Percentiles rank a stretch among this genome's conserved stretches.
phyloP scores from a whole-genome alignment of 2,113 vertebrate species.

The Xiphias gladius region DNA sequence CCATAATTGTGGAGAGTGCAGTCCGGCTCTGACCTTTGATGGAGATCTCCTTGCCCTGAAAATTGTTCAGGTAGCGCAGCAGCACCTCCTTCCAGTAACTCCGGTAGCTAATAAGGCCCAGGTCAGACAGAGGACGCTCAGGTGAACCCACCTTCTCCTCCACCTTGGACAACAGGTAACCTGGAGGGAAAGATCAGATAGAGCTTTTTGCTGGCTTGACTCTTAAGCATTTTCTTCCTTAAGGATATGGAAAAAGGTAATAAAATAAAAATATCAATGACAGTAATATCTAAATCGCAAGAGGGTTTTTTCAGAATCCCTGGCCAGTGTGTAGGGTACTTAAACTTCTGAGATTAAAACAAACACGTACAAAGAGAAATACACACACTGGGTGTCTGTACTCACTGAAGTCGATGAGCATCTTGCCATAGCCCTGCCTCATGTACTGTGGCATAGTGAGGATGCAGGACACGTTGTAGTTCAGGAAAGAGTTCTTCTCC shows the following conservation, averaged over 20 bases:
- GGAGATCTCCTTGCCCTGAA: slow-evolving; percentile 98
- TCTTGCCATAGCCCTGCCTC: slow-evolving; percentile 92
- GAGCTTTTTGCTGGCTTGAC: neutral
- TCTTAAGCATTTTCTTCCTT: neutral
- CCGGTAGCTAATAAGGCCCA: slow-evolving; percentile 92
- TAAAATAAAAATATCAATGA: neutral
- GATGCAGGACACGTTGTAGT: slow-evolving; percentile 94
- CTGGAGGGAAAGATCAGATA: slow-evolving; percentile 61
- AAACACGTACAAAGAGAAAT: neutral
- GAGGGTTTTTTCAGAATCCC: neutral
- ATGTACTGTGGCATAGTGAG: slow-evolving; percentile 93
- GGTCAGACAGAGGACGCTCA: slow-evolving; percentile 91
- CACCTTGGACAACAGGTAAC: slow-evolving; percentile 92
- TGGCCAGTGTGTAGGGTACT: neutral
- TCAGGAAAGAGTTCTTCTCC: slow-evolving; percentile 94
- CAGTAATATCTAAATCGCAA: neutral
- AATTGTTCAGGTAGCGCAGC: slow-evolving; percentile 94
- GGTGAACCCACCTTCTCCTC: slow-evolving; percentile 93
- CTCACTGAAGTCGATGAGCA: slow-evolving; percentile 96
- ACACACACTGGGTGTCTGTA: slow-evolving; percentile 38
- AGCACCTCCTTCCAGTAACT: slow-evolving; percentile 98
- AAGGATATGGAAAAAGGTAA: neutral
- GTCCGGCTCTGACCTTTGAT: slow-evolving; percentile 90
- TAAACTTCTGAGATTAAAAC: neutral
- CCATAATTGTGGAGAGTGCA: no score